phyloP scores from a whole-genome alignment of 2,113 vertebrate species.

The Oreochromis tanganicae region DNA sequence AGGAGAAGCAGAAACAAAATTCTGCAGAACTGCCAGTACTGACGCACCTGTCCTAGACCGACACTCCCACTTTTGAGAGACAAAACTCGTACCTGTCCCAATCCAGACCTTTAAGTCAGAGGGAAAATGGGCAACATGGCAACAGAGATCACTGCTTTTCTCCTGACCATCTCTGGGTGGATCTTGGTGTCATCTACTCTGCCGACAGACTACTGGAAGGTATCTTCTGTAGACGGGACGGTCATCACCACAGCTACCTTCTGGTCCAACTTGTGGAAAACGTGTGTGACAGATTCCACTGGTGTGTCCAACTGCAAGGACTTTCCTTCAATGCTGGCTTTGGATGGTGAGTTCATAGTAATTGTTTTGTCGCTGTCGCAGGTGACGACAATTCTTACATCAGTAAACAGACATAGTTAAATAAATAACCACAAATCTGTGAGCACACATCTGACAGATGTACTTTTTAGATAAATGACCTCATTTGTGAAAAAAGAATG shows the following conservation, averaged over 20 bases:
- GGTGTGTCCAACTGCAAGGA: slow-evolving; percentile 95
- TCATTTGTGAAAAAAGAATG: slow-evolving; percentile 4
- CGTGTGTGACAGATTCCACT: slow-evolving; percentile 91
- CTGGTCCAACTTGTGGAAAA: slow-evolving; percentile 95
- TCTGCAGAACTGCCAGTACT: not conserved
- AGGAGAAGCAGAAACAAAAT: not conserved
- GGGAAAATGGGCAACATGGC: slow-evolving; percentile 64
- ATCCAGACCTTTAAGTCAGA: not conserved
- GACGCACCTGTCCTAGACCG: slow-evolving; percentile 4
- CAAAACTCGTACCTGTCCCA: not conserved
- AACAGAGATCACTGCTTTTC: slow-evolving; percentile 84
- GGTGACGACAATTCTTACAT: not conserved
- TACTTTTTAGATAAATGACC: not conserved
- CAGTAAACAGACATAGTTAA: not conserved
- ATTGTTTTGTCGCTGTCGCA: not conserved
- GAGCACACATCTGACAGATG: not conserved
- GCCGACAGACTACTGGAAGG: slow-evolving; percentile 94
- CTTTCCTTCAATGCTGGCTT: slow-evolving; percentile 91
- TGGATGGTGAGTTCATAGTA: slow-evolving; percentile 78
- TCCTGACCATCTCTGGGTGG: slow-evolving; percentile 83
- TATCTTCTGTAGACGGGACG: slow-evolving; percentile 89
- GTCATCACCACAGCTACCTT: slow-evolving; percentile 95
- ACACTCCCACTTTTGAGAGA: slow-evolving; percentile 29
- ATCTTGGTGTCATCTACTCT: slow-evolving; percentile 86
- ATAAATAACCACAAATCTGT: not conserved